phyloP scores from a whole-genome alignment of 92 coral and sea anemone species.

The Micromussa lordhowensis region DNA sequence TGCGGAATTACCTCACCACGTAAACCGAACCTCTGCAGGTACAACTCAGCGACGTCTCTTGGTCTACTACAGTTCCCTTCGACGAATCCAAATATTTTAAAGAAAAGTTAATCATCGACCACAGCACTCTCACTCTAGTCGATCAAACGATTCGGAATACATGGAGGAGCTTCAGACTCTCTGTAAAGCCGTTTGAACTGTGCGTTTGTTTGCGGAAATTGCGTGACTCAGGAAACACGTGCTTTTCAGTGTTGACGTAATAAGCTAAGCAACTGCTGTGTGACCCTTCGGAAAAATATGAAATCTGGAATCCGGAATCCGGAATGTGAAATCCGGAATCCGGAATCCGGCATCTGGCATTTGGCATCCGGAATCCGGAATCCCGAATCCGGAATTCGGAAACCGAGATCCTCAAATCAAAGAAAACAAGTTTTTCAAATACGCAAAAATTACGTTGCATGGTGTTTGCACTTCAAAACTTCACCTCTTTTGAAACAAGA shows the following conservation, averaged over 20 bases:
- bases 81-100: neutral
- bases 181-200: neutral
- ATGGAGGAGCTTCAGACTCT: neutral
- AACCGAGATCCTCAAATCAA: no score
- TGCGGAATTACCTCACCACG: conserved; percentile 7
- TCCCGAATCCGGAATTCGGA: no score
- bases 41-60: neutral
- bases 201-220: conserved; percentile 5
- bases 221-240: conserved; percentile 12
- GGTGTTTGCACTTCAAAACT: no score
- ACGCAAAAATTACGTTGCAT: no score
- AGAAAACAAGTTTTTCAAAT: no score
- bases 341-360: no score
- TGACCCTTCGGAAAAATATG: no score
- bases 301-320: neutral
- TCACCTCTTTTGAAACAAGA: no score
- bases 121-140: neutral
- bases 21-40: neutral
- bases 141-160: neutral
- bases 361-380: no score
- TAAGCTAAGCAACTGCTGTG: neutral
- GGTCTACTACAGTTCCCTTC: no score
- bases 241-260: conserved; percentile 1
- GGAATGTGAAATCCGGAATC: no score
- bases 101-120: neutral